Base-by-base conservation (phyloP, 1,140 invertebrate species). In the Tetraneura akinire region DNA sequence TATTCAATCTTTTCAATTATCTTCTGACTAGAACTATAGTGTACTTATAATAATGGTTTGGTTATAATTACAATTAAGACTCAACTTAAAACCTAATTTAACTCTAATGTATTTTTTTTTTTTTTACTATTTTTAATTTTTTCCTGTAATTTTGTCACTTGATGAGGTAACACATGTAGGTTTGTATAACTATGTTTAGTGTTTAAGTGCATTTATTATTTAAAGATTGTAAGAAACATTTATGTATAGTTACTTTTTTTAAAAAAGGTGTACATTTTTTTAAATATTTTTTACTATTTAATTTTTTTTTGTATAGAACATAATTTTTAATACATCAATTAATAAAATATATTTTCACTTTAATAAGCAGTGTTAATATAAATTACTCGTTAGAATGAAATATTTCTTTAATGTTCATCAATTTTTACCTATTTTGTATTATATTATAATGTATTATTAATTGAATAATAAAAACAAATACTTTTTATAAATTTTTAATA, bases 401-500 rank as follows among this genome's bases (percentile, higher is more conserved):
- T 42, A 16, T 66, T 45, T 68, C 16, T 37, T 37, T 37, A 37
- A 37, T 37, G 8, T 4, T 37, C 3, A 37, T 8, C 32, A 42
- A 42, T 32, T 21, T 37, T 64, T n/a, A 64, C 16, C n/a, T 66
- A n/a, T 47, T 4, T 42, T 42, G 62, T 45, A 42, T 66, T 42
- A 21, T n/a, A 66, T 66, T 42, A 21, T 21, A 42, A 45, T 32
- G 18, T 62, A 62, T 62, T 29, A 32, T 37, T 62, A 29, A n/a
- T 62, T 45, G 11, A 68, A 68, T 45, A 68, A 68, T 68, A n/a
- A 68, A 68, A 68, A 68, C 23, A 8, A 37, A 45, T n/a, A 42
- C 45, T 68, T 68, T n/a, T n/a, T n/a, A n/a, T n/a, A n/a, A n/a
- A 68, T n/a, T 68, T 47, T 57, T 23, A 68, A 68, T 68, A 47